Conservation (phyloP, 2,797 vertebrate genomes). For the Clamator glandarius region DNA sequence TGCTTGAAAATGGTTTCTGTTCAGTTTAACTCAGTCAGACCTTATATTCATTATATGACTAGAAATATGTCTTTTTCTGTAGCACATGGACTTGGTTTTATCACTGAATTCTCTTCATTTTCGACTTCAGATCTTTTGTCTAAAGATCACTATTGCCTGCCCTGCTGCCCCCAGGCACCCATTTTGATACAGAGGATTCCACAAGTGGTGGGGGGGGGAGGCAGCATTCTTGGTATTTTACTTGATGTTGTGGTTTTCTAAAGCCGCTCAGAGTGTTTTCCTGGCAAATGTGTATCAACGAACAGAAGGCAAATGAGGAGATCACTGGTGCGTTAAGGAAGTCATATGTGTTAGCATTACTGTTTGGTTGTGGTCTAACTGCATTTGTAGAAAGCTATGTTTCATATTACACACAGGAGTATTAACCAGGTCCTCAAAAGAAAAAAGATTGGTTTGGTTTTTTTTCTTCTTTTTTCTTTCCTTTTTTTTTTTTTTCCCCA, state of each 20-base stretch:
- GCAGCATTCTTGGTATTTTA: neutral
- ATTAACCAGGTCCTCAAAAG: neutral
- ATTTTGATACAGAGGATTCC: neutral
- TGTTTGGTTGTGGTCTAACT: slow-evolving; percentile 1
- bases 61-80: neutral
- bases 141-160: neutral
- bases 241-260: neutral
- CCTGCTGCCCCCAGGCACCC: neutral
- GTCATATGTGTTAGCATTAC: neutral
- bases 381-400: slow-evolving; percentile 41
- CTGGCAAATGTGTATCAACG: neutral
- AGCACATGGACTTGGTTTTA: neutral
- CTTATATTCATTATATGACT: neutral
- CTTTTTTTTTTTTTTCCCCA: neutral
- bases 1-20: neutral
- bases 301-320: slow-evolving; percentile 45
- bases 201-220: fast-evolving
- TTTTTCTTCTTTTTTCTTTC: neutral
- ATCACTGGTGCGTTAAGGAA: slow-evolving; percentile 18
- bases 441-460: neutral
- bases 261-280: slow-evolving; percentile 18
- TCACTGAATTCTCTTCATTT: neutral
- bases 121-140: neutral
- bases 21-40: neutral
- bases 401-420: neutral